Conservation (phyloP, 2,888 invertebrate species). For the Sturmia bella region DNA sequence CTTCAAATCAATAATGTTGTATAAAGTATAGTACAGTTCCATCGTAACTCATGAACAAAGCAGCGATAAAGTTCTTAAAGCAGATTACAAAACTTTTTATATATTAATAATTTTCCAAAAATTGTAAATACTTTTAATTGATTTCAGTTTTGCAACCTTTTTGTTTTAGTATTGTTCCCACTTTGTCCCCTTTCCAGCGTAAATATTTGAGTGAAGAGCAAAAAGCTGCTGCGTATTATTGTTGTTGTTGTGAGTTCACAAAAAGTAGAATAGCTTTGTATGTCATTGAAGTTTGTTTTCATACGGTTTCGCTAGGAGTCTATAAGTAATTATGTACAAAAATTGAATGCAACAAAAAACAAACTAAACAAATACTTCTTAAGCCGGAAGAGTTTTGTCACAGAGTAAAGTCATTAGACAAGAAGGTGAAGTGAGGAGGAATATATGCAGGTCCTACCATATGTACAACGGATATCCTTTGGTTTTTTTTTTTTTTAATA, state of each 20-base stretch:
- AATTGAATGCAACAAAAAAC: neutral
- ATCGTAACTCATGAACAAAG: slow-evolving; percentile 6
- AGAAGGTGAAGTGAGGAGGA: slow-evolving; percentile 26
- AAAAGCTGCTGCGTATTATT: slow-evolving; percentile 22
- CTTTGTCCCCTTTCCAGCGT: neutral
- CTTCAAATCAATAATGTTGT: slow-evolving; percentile 4
- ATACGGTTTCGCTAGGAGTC: slow-evolving; percentile 51
- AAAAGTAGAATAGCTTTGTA: slow-evolving; percentile 54
- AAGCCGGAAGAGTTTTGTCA: slow-evolving; percentile 41
- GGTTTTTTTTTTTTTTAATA: slow-evolving; percentile 45
- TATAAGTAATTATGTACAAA: slow-evolving; percentile 63
- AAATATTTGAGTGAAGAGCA: slow-evolving; percentile 37
- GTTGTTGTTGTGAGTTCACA: slow-evolving; percentile 32
- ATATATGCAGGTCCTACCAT: slow-evolving; percentile 33
- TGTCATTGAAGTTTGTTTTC: slow-evolving; percentile 61
- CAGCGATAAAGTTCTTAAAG: slow-evolving; percentile 19
- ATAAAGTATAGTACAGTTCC: neutral
- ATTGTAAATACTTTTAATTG: slow-evolving; percentile 59
- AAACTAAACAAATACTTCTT: slow-evolving; percentile 13
- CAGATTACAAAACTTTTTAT: slow-evolving; percentile 19
- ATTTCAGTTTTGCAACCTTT: slow-evolving; percentile 50
- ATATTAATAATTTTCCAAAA: slow-evolving; percentile 29
- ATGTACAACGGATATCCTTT: slow-evolving; percentile 61
- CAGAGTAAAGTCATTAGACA: slow-evolving; percentile 23
- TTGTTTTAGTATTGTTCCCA: neutral